Evolutionary conservation across 2,113 vertebrate genomes (phyloP), one percentile per base, ranked within the genome.

Genomic region (Callipepla californica): DNA sequence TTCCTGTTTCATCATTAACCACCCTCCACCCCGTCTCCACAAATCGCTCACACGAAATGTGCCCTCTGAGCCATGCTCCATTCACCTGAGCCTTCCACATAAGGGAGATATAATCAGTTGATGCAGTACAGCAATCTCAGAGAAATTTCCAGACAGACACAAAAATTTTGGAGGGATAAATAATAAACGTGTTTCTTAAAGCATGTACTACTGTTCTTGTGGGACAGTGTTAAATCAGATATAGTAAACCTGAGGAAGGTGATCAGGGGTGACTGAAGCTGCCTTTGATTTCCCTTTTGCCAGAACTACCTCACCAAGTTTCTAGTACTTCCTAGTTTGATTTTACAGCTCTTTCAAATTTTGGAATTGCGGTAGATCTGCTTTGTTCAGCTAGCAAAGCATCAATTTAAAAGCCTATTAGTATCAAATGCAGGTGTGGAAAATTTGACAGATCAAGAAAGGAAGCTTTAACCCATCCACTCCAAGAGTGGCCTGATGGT

Each of bases 1-100:
- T 32, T 85, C 10, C 6, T 62, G 30, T 83, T 96, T 93, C 77
- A 66, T 88, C 36, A 38, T 93, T 87, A 89, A 80, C 45, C 19
- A 66, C 26, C 23, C 65, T 93, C 76, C 73, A 72, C 90, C 85
- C 76, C 67, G 47, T 85, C 47, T 28, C 58, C n/a, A 80, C 36
- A 77, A 91, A 62, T n/a, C 3, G 11, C 17, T 76, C 25, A 10
- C 20, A 67, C 15, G 15, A 89, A 85, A 80, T 38, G 38, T 51
- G 30, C 1, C 1, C 57, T 89, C 9, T 69, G 88, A 89, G 48
- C 87, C 59, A 89, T 15, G 23, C 44, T 73, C 84, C 88, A 14
- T 57, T 21, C 85, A 80, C 21, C 28, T 59, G 51, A 74, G 21
- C 34, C n/a, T 42, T 70, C 8, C 57, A 17, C n/a, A 36, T 75